These are phyloP conservation scores for Zelleria hepariella DNA, from an alignment of 2,888 invertebrate species.

Conservation along the genomic window DNA sequence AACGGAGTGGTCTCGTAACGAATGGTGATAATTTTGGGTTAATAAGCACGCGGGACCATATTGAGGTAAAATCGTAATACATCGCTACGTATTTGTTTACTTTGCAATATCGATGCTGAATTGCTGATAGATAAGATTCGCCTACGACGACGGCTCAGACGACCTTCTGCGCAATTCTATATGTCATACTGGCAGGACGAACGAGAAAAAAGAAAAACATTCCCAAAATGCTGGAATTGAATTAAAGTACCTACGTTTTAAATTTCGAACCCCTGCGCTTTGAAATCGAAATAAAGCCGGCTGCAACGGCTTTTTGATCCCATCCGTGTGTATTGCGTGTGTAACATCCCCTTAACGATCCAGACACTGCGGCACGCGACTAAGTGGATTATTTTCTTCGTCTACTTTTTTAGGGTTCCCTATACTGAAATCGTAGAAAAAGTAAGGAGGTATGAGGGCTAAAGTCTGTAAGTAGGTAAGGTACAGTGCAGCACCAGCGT, in stretches of 20 bases:
- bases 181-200: not conserved
- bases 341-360: conserved; percentile 42
- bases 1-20: too few species aligned
- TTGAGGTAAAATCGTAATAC: too few species aligned
- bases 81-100: too few species aligned
- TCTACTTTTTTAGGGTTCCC: conserved; percentile 45
- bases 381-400: conserved; percentile 71
- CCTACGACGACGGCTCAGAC: too few species aligned
- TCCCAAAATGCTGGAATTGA: conserved; percentile 61
- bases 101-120: too few species aligned
- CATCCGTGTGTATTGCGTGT: conserved; percentile 43
- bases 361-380: conserved; percentile 60
- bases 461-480: too few species aligned
- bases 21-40: too few species aligned
- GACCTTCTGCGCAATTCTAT: conserved; percentile 9
- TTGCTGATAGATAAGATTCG: too few species aligned
- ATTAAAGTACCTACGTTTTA: conserved; percentile 65
- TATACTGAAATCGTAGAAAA: too few species aligned
- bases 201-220: conserved; percentile 41
- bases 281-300: conserved; percentile 64
- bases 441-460: too few species aligned
- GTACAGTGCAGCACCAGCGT: too few species aligned
- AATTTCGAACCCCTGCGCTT: conserved; percentile 54
- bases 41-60: too few species aligned
- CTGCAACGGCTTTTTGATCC: conserved; percentile 62